Evolutionary conservation across 2,113 vertebrate genomes (phyloP).

Genomic region (Phaethornis superciliosus): DNA sequence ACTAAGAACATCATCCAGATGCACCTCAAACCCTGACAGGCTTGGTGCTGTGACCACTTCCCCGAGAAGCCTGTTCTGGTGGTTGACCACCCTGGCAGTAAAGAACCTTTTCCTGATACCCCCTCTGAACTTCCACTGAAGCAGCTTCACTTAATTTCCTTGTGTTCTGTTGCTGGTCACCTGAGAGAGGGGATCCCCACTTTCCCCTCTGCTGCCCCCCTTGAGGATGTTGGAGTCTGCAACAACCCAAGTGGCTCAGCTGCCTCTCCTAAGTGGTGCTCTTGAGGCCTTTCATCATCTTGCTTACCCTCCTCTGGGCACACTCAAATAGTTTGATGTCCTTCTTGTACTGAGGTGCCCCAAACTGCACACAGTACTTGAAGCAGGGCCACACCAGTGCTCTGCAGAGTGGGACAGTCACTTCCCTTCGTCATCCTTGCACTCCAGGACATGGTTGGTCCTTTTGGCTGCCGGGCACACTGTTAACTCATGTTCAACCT

Average conservation of each 20-base stretch:
- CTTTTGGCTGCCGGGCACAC: not conserved
- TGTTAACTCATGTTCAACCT: not conserved
- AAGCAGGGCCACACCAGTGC: fast-evolving
- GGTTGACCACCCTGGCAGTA: not conserved
- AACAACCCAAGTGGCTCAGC: not conserved
- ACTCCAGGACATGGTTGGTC: fast-evolving
- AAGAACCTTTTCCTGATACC: not conserved
- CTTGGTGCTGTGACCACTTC: not conserved
- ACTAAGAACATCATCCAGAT: not conserved
- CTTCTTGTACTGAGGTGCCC: fast-evolving
- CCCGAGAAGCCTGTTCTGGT: not conserved
- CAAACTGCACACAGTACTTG: fast-evolving
- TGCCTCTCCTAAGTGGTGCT: fast-evolving
- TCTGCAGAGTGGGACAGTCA: fast-evolving
- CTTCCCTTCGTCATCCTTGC: fast-evolving
- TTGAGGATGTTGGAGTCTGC: not conserved
- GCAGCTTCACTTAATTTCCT: not conserved
- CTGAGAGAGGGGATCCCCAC: not conserved
- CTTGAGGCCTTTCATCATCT: not conserved
- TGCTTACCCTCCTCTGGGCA: not conserved
- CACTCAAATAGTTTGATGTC: not conserved
- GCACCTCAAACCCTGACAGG: not conserved
- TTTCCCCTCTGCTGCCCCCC: not conserved
- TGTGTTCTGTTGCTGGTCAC: not conserved
- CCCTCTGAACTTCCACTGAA: not conserved